A percentile compares a stretch with the other conserved stretches of the same genome.
Conservation (phyloP, 1,140 invertebrate genomes). For the Andrena cerasifolii region DNA sequence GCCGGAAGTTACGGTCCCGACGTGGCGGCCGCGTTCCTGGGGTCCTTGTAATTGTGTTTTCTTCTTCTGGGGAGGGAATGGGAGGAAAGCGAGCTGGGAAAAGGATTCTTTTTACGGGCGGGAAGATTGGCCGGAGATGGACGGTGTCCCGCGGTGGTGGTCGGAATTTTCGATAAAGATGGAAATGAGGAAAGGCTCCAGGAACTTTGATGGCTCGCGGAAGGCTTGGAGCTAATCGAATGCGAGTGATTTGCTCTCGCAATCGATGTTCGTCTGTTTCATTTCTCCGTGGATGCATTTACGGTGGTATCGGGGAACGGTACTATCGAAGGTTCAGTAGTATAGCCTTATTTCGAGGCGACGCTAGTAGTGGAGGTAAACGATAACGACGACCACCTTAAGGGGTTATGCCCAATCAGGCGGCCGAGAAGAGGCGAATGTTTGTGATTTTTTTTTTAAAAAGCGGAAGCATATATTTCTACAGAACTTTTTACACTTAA, state of each 20-base stretch:
- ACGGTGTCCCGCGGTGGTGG: neutral
- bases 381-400: too few species aligned
- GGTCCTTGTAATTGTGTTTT: neutral
- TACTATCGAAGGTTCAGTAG: too few species aligned
- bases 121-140: conserved; percentile 17
- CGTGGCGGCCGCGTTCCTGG: neutral
- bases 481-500: too few species aligned
- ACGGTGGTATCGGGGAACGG: neutral
- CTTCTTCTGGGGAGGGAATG: neutral
- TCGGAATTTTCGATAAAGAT: conserved; percentile 25
- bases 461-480: too few species aligned
- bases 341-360: neutral
- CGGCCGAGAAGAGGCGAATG: too few species aligned
- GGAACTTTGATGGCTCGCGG: neutral
- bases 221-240: too few species aligned
- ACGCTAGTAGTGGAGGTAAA: neutral
- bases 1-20: neutral
- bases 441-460: too few species aligned
- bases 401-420: too few species aligned
- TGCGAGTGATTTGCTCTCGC: neutral
- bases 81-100: neutral
- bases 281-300: neutral
- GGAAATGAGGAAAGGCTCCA: conserved; percentile 18
- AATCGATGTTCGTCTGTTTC: neutral
- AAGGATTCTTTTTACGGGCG: neutral